Base-by-base conservation (phyloP, 2,797 vertebrate genomes). In the Chiroxiphia lanceolata region DNA sequence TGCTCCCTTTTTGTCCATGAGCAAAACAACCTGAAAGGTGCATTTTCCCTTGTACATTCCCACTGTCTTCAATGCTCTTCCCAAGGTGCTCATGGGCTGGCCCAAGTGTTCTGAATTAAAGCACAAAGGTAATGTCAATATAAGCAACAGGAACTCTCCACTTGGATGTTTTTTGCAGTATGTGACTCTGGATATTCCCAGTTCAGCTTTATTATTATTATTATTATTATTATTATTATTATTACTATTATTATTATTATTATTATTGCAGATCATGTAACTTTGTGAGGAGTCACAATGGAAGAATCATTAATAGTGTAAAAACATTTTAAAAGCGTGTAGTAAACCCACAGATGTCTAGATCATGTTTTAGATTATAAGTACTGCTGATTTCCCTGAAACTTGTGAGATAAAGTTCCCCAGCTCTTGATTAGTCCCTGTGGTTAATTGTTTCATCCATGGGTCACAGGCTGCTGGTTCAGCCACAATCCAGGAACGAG, bases 401-500 rank as follows among this genome's bases (percentile, higher is more conserved):
- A 51, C 53, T 25, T 44, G 50, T 23, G 76, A 93, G 89, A 78
- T 95, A 45, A 91, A 90, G 61, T 78, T 78, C 25, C 69, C 13
- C 64, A 74, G 69, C 87, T 92, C 70, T 76, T 70, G 36, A 71
- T 89, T 61, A 93, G 61, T 80, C 42, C 23, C 50, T n/a, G 57
- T 51, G 69, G 76, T 91, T 95, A 75, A 90, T 94, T 92, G 84
- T 83, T 85, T 72, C 2, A 4, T 68, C 71, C 19, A 2, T 64
- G 79, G 70, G 75, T 91, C 88, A 92, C 75, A 60, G 75, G 57
- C 76, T 85, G 82, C 82, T 87, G 2, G 83, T 92, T 72, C 89
- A 87, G 65, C 76, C 57, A 1, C 9, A 36, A 50, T 68, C 50
- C 69, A 60, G 57, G 56, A 64, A 57, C 0, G 38, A 83, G 71